A percentile compares a stretch with the other conserved stretches of the same genome.
Evolutionary conservation across 2,888 invertebrate genomes (phyloP).

Genomic region (Ariolimax columbianus): DNA sequence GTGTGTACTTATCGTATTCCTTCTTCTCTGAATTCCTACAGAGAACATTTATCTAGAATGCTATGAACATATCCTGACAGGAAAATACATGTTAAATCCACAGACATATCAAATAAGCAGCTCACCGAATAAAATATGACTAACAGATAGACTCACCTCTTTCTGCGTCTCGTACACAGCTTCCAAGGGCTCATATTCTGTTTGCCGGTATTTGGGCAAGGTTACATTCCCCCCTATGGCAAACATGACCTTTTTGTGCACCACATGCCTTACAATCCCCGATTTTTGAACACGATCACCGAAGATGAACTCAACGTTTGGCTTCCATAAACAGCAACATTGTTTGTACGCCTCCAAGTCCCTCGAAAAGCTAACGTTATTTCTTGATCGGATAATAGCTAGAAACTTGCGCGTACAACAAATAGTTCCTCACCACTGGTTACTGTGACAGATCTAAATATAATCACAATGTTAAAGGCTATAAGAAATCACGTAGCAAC

Average conservation of each 20-base stretch:
- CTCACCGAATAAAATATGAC: not conserved
- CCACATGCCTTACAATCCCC: constrained; percentile 25
- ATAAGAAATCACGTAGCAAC: not conserved
- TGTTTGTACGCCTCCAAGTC: not conserved
- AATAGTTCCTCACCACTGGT: not conserved
- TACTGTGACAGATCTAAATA: not conserved
- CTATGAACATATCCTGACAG: no score
- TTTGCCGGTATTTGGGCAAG: constrained; percentile 63
- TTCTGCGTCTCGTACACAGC: constrained; percentile 44
- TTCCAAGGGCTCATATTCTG: constrained; percentile 71
- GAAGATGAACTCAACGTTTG: not conserved
- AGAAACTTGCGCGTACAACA: not conserved
- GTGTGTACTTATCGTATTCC: no score
- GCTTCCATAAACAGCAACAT: not conserved
- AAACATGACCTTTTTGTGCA: constrained; percentile 63
- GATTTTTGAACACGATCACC: not conserved
- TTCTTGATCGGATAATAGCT: not conserved
- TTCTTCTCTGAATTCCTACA: no score
- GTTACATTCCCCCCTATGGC: constrained; percentile 71
- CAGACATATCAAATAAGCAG: not conserved
- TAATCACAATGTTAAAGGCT: not conserved
- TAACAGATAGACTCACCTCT: constrained; percentile 15
- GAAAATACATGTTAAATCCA: no score
- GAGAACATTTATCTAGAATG: no score
- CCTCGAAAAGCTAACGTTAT: not conserved